Percentiles rank a stretch among this genome's conserved stretches.
phyloP scores from a whole-genome alignment of 1,140 invertebrate species.

The Vanessa atalanta region DNA sequence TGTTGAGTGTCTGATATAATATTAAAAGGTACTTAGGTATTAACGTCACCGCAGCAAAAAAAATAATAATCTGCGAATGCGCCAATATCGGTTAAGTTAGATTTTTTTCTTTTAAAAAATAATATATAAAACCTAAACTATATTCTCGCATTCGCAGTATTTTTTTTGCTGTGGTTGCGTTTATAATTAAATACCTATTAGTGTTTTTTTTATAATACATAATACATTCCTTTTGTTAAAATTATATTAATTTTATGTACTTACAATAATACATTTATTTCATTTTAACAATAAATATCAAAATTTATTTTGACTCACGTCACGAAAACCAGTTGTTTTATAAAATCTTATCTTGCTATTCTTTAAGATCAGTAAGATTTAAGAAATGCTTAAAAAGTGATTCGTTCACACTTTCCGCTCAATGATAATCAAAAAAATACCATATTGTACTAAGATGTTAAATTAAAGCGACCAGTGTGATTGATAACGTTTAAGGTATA shows the following conservation, averaged over 20 bases:
- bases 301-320: not conserved
- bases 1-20: not conserved
- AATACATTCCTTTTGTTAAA: not conserved
- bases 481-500: conserved; percentile 5
- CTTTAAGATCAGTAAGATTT: conserved; percentile 17
- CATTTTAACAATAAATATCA: too few species aligned
- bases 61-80: too few species aligned
- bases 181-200: too few species aligned
- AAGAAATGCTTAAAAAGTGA: not conserved
- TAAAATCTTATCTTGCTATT: conserved; percentile 9
- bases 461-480: conserved; percentile 6
- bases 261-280: too few species aligned
- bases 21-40: too few species aligned
- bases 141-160: too few species aligned
- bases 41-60: too few species aligned
- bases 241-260: not conserved
- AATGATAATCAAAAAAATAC: not conserved
- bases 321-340: not conserved
- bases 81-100: too few species aligned
- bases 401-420: not conserved
- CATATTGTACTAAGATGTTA: not conserved
- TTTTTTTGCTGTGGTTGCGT: too few species aligned
- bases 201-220: not conserved
- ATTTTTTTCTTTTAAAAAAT: too few species aligned
- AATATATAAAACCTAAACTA: too few species aligned